A percentile compares a stretch with the other conserved stretches of the same genome.
Conservation (phyloP, 1,140 invertebrate genomes). For the Drosophila arawakana region DNA sequence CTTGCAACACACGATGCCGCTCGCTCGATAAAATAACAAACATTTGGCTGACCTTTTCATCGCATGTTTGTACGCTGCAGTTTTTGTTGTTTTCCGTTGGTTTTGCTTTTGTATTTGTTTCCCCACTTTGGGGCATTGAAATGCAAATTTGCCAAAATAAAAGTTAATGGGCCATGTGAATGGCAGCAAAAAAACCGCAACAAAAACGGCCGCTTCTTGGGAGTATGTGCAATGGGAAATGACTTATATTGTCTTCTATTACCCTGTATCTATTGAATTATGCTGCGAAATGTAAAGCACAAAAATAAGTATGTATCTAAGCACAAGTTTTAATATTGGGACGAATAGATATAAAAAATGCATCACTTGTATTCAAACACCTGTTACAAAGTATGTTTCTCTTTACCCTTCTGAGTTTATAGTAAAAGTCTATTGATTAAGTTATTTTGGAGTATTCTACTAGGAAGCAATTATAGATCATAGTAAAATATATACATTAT, state of each 20-base stretch:
- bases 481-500: too few species aligned
- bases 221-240: conserved; percentile 64
- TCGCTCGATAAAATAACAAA: conserved; percentile 78
- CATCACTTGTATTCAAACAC: too few species aligned
- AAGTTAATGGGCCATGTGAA: conserved; percentile 82
- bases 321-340: neutral
- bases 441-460: too few species aligned
- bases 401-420: neutral
- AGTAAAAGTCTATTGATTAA: neutral
- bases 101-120: conserved; percentile 30
- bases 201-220: conserved; percentile 13
- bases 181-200: conserved; percentile 54
- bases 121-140: conserved; percentile 78
- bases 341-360: too few species aligned
- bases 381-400: neutral
- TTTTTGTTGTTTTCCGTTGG: neutral
- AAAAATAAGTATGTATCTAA: neutral
- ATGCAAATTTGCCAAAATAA: conserved; percentile 82
- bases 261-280: neutral
- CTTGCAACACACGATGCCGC: conserved; percentile 65
- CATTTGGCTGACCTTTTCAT: conserved; percentile 80
- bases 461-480: too few species aligned
- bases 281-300: neutral
- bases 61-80: conserved; percentile 42
- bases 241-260: conserved; percentile 34